These are phyloP conservation scores for Galeopterus variegatus DNA, from an alignment of 2,113 vertebrate species.

Conservation along the genomic window DNA sequence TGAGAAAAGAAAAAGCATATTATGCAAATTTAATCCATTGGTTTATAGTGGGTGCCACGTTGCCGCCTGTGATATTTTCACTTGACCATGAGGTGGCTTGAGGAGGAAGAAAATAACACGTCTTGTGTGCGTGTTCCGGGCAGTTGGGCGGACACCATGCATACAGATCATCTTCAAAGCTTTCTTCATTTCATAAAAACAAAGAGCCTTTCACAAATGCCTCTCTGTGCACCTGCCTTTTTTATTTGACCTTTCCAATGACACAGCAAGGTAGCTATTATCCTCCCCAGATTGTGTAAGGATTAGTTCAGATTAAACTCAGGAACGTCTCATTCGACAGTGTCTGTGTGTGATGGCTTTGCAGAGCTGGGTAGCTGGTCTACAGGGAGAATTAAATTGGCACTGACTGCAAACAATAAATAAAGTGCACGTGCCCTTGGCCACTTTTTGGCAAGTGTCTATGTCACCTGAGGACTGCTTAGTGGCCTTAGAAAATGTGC, in stretches of 20 bases:
- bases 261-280: neutral
- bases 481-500: neutral
- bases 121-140: neutral
- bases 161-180: rapidly evolving
- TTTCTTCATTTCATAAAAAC: neutral
- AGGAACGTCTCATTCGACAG: neutral
- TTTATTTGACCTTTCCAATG: neutral
- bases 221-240: rapidly evolving
- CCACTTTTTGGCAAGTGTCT: neutral
- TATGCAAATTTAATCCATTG: rapidly evolving
- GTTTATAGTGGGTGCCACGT: rapidly evolving
- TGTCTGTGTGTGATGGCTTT: rapidly evolving
- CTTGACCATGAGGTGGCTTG: neutral
- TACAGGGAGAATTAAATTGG: neutral
- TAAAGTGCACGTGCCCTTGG: neutral
- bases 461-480: neutral
- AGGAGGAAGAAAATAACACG: neutral
- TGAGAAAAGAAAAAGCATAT: rapidly evolving
- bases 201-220: neutral
- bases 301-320: neutral
- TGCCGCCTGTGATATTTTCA: neutral
- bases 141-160: rapidly evolving
- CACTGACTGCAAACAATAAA: neutral
- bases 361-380: too few species aligned
- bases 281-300: rapidly evolving